phyloP scores from a whole-genome alignment of 2,113 vertebrate species.

The Oceanites oceanicus region DNA sequence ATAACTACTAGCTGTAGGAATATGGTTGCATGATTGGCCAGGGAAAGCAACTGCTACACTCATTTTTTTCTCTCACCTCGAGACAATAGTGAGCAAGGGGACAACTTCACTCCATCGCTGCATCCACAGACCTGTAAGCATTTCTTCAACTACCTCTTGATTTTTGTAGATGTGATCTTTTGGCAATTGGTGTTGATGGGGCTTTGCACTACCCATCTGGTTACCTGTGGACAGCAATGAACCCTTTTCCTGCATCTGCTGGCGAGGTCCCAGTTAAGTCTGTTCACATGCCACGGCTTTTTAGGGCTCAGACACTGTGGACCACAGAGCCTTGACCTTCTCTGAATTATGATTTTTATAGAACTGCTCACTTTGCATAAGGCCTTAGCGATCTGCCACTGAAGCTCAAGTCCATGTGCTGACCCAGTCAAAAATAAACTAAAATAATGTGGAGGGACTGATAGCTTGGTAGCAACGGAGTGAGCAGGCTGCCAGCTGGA shows the following conservation, averaged over 20 bases:
- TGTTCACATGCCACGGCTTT: fast-evolving
- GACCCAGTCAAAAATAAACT: neutral
- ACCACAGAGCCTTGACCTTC: neutral
- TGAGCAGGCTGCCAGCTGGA: neutral
- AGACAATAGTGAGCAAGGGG: neutral
- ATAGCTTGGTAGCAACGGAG: neutral
- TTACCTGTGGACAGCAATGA: neutral
- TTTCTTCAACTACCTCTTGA: neutral
- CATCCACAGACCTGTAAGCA: neutral
- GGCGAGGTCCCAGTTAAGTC: fast-evolving
- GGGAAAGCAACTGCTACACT: neutral
- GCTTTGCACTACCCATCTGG: neutral
- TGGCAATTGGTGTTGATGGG: too few relatives aligned
- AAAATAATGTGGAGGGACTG: neutral
- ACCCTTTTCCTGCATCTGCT: neutral
- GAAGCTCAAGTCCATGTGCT: neutral
- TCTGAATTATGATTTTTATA: neutral
- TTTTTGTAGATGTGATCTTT: neutral
- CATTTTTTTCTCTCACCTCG: neutral
- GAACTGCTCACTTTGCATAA: neutral
- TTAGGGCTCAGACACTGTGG: neutral
- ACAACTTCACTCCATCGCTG: neutral
- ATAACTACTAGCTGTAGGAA: neutral
- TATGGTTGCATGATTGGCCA: too few relatives aligned
- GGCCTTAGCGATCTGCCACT: too few relatives aligned